Percentiles rank a stretch among this genome's conserved stretches.
Evolutionary conservation across 2,113 vertebrate species (phyloP).

Genomic region (Rhinopomastus cyanomelas): DNA sequence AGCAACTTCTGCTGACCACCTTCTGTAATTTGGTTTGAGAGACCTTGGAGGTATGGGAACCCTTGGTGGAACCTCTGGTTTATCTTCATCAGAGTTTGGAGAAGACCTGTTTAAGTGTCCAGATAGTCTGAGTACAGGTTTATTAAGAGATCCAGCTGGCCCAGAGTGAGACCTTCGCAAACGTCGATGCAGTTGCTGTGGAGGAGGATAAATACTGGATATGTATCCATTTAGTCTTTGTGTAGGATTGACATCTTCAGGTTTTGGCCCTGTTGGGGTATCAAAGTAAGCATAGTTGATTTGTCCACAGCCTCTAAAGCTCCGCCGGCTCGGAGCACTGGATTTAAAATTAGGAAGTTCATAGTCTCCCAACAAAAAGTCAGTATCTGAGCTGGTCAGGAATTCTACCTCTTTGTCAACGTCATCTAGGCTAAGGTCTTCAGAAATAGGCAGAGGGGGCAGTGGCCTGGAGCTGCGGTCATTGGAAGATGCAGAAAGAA

Average conservation of each 20-base stretch:
- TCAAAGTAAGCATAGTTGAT: constrained; percentile 92
- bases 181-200: constrained; percentile 81
- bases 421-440: constrained; percentile 77
- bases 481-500: background rate
- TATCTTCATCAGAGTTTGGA: constrained; percentile 80
- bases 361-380: constrained; percentile 80
- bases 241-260: constrained; percentile 58
- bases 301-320: constrained; percentile 84
- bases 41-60: constrained; percentile 91
- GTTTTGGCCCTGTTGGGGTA: constrained; percentile 64
- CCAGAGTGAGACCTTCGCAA: constrained; percentile 91
- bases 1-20: constrained; percentile 95
- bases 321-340: constrained; percentile 72
- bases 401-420: constrained; percentile 92
- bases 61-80: constrained; percentile 88
- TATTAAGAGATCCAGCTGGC: constrained; percentile 91
- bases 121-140: constrained; percentile 78
- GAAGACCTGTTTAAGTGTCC: constrained; percentile 69
- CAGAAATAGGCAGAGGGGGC: constrained; percentile 85
- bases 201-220: constrained; percentile 50
- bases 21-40: constrained; percentile 84
- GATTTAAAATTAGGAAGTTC: constrained; percentile 76
- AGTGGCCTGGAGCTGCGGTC: constrained; percentile 86
- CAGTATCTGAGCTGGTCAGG: constrained; percentile 88
- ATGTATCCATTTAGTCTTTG: constrained; percentile 24